Conservation (phyloP, 2,888 invertebrate genomes). For the Pammene fasciana region DNA sequence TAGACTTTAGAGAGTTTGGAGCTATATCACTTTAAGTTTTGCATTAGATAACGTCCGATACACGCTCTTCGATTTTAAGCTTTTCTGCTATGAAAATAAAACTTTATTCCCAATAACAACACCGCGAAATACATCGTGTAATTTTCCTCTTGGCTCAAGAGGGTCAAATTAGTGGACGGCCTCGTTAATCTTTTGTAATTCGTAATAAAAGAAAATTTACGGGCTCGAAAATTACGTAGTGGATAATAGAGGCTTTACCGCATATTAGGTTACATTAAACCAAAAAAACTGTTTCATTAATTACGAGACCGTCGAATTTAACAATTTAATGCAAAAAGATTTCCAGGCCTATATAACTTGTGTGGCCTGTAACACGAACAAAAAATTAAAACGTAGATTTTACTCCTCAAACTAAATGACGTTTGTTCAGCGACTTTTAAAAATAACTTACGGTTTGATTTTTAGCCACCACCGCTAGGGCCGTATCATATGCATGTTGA, state of each 20-base stretch:
- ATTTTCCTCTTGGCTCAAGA: slow-evolving; percentile 43
- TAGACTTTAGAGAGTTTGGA: neutral
- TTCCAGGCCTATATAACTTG: too few species aligned
- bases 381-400: too few species aligned
- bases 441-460: too few species aligned
- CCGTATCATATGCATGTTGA: too few species aligned
- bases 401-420: too few species aligned
- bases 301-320: too few species aligned
- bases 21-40: slow-evolving; percentile 10
- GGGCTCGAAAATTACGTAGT: slow-evolving; percentile 49
- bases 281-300: neutral
- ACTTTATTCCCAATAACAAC: slow-evolving; percentile 3
- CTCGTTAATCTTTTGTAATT: slow-evolving; percentile 58
- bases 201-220: slow-evolving; percentile 52
- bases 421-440: too few species aligned
- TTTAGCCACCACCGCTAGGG: too few species aligned
- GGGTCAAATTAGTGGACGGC: slow-evolving; percentile 49
- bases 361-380: too few species aligned
- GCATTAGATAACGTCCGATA: neutral
- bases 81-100: slow-evolving; percentile 1
- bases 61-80: neutral
- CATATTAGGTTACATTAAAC: neutral
- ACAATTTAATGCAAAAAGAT: too few species aligned
- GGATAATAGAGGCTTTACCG: slow-evolving; percentile 25
- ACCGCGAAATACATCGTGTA: slow-evolving; percentile 16